These are phyloP conservation scores for Habroteleia sp. DNA, from an alignment of 2,888 invertebrate species.

Conservation along the genomic window DNA sequence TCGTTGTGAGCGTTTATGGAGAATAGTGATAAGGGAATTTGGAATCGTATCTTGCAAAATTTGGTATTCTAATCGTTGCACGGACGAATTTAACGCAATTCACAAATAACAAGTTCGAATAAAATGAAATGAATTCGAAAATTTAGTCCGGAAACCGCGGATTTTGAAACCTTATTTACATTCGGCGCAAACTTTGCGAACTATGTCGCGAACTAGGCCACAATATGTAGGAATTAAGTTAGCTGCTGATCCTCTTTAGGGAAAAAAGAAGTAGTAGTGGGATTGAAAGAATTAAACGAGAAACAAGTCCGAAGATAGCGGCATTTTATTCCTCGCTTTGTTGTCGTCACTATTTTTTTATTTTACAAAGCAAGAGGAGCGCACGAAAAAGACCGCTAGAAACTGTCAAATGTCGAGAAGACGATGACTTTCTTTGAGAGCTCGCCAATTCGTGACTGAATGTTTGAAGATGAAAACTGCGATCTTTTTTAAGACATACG, in stretches of 20 bases:
- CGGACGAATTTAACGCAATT: no score
- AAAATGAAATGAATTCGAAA: no score
- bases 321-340: no score
- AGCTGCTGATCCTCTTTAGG: not conserved
- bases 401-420: slow-evolving; percentile 21
- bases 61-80: no score
- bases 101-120: no score
- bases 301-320: slow-evolving; percentile 10
- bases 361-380: no score
- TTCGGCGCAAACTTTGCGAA: slow-evolving; percentile 8
- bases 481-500: no score
- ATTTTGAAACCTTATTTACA: slow-evolving; percentile 3
- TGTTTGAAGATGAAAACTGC: not conserved
- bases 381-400: slow-evolving; percentile 4
- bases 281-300: no score
- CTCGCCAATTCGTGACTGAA: not conserved
- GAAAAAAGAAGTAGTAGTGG: no score
- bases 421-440: slow-evolving; percentile 9
- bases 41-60: not conserved
- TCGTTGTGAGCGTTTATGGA: no score
- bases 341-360: slow-evolving; percentile 12
- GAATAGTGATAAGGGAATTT: no score
- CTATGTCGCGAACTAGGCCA: slow-evolving; percentile 1
- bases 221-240: not conserved
- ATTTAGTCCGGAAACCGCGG: no score